These are phyloP conservation scores for Drosophila burlai DNA, from an alignment of 1,140 invertebrate genomes.

Conservation along the genomic window DNA sequence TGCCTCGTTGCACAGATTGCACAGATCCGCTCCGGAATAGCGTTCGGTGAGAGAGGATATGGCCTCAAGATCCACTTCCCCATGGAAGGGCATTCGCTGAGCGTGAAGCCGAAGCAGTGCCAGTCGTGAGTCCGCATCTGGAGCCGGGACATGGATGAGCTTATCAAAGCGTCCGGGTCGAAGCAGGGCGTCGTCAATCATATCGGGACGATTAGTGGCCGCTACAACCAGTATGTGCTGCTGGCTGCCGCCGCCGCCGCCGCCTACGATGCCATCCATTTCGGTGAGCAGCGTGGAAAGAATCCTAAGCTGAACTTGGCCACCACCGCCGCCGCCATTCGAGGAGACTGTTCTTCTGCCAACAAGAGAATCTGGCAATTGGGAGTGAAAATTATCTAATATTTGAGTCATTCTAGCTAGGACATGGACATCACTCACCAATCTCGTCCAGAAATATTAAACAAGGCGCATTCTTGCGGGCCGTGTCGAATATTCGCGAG, in stretches of 20 bases:
- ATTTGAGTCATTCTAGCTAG: not conserved
- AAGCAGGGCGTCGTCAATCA: conserved; percentile 91
- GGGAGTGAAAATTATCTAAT: too few relatives aligned
- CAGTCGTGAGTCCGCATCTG: conserved; percentile 87
- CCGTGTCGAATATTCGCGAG: conserved; percentile 88
- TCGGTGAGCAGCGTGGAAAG: conserved; percentile 89
- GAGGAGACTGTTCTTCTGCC: conserved; percentile 85
- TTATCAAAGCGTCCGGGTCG: conserved; percentile 92
- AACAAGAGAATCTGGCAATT: conserved; percentile 87
- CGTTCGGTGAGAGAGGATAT: conserved; percentile 88
- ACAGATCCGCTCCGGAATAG: conserved; percentile 93
- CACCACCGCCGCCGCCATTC: conserved; percentile 65
- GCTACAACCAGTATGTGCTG: conserved; percentile 89
- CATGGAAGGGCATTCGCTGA: conserved; percentile 87
- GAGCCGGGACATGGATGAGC: conserved; percentile 91
- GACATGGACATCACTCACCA: conserved; percentile 71
- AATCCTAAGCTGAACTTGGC: conserved; percentile 88
- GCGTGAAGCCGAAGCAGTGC: conserved; percentile 88
- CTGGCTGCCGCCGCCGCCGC: conserved; percentile 18
- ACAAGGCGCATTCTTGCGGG: conserved; percentile 88
- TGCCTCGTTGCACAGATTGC: conserved; percentile 90
- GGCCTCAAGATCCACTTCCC: conserved; percentile 87
- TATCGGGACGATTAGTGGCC: conserved; percentile 92
- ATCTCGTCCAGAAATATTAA: conserved; percentile 93
- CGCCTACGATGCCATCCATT: conserved; percentile 88